Base-by-base conservation (phyloP, 2,888 invertebrate species). In the Panzeria rudis region DNA sequence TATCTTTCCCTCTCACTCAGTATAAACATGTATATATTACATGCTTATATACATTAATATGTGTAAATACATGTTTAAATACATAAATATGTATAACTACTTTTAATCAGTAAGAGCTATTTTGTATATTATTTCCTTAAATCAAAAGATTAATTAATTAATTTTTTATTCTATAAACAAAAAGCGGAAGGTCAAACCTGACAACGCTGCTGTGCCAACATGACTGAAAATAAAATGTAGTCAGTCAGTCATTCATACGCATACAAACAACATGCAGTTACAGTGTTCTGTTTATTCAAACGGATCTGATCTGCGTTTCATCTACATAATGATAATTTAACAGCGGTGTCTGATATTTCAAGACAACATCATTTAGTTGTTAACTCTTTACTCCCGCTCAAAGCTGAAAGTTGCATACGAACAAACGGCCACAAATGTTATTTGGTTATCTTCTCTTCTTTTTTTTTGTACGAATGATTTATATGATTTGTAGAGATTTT, bases 151-250 rank as follows among this genome's bases (percentile, higher is more conserved):
- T 47, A 8, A 72, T 72, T 72, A 72, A 59, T 72, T 44, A 15
- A n/a, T 15, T 52, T 20, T 76, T 32, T 54, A 20, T 32, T 62
- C 20, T 38, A 17, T 2, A 29, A 38, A 35, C 17, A n/a, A n/a
- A n/a, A 35, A 35, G 72, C 79, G 25, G 79, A 66, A 80, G 79
- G 79, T 80, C 79, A 80, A 72, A 72, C 35, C 72, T 80, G 79
- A 72, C 79, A 72, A 62, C 47, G 47, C 68, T 23, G 59, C 68
- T 68, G 59, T 68, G 76, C 66, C 20, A 76, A 76, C 76, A 44
- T 13, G 56, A 35, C 23, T 66, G 56, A 66, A 76, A 66, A 56
- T 47, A 32, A 76, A 76, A 66, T 29, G 38, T 17, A 47, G 8
- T 47, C 62, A 38, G 23, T 50, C 50, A 20, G n/a, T n/a, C n/a